A percentile compares a stretch with the other conserved stretches of the same genome.
Evolutionary conservation across 2,888 invertebrate species (phyloP).

Genomic region (Glyphotaelius pellucidus): DNA sequence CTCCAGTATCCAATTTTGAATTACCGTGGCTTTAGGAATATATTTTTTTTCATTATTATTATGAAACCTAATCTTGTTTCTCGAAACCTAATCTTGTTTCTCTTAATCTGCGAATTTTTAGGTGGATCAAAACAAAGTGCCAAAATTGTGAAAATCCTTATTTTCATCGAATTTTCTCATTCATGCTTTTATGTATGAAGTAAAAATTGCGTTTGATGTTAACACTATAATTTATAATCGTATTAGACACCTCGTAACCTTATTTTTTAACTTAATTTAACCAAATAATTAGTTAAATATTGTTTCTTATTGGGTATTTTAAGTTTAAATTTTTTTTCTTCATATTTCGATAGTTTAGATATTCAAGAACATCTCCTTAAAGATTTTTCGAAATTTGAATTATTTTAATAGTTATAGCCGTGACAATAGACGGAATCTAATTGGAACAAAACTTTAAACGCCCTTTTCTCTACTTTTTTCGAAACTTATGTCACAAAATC

Average conservation of each 20-base stretch:
- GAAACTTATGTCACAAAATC: too few relatives aligned
- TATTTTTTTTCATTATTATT: background rate
- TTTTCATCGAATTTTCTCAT: background rate
- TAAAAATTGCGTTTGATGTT: background rate
- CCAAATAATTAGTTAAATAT: background rate
- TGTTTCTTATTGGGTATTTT: too few relatives aligned
- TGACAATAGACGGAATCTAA: too few relatives aligned
- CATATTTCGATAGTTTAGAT: too few relatives aligned
- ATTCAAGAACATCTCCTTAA: too few relatives aligned
- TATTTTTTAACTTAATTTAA: background rate
- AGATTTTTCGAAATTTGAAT: too few relatives aligned
- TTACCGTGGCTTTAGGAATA: background rate
- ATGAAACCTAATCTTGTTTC: background rate
- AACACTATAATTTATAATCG: background rate
- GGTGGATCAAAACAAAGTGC: background rate
- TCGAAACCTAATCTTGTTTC: background rate
- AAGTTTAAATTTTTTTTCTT: too few relatives aligned
- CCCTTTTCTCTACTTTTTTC: too few relatives aligned
- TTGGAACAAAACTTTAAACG: too few relatives aligned
- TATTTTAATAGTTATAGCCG: too few relatives aligned
- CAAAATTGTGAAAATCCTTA: background rate
- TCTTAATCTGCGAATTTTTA: background rate
- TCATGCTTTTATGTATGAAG: background rate
- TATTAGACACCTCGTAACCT: background rate
- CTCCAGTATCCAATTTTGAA: background rate